Evolutionary conservation across 2,888 invertebrate species (phyloP), one percentile per base, ranked within the genome.

Genomic region (Hetaerina titia): DNA sequence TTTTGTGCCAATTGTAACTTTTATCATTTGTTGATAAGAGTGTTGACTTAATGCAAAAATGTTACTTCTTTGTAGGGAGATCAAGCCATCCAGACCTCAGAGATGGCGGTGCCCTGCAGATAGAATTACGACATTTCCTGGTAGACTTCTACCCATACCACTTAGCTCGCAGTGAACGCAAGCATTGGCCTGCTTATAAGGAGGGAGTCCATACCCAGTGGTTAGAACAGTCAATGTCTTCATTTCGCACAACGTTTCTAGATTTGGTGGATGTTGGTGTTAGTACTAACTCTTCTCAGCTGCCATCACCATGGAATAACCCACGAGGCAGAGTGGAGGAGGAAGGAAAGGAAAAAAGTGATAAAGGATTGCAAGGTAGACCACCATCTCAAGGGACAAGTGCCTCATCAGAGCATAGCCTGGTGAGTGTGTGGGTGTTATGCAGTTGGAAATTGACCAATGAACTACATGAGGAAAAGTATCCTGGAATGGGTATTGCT

Each of bases 141-240:
- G 97, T 99, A 1, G 99, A 99, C 96, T 98, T 98, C 96, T 99
- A 99, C 97, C 99, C 99, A 0, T 99, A 99, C 97, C 99, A 99
- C 97, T 97, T 99, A 96, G 99, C 99, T 63, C 98, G 98, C 96
- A 98, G 98, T 64, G 98, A 98, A 96, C 97, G 99, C 95, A 98
- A 98, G 95, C 98, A 99, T 96, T 99, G 99, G 99, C 98, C 98
- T 81, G 98, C 98, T 95, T 98, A 98, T 96, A 97, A 97, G 96
- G 99, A 99, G 96, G 98, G 98, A 94, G 98, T 98, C 2, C 99
- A 98, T 96, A 98, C 97, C 58, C 98, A 98, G 95, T 99, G 99
- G 99, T 97, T 99, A 64, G 98, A 98, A 95, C 98, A 99, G 96
- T 98, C 99, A 0, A 97, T 99, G 94, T 98, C 98, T 95, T 97